A percentile compares a stretch with the other conserved stretches of the same genome.
Evolutionary conservation across 2,888 invertebrate species (phyloP).

Genomic region (Drosophila neoperkinsi): DNA sequence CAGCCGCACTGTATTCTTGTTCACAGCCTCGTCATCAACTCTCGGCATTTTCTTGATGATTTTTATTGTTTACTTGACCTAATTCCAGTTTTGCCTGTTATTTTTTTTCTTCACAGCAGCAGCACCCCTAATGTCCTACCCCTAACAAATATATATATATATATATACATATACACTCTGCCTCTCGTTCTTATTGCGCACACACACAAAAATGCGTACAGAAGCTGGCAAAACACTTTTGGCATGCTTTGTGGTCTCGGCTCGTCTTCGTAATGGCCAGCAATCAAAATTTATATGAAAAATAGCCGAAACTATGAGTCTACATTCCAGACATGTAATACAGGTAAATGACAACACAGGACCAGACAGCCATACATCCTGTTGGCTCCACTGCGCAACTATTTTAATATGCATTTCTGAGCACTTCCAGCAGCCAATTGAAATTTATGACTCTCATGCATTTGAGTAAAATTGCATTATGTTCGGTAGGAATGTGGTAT

Average conservation of each 20-base stretch:
- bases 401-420: constrained; percentile 65
- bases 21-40: constrained; percentile 58
- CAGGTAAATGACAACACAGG: constrained; percentile 36
- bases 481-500: neutral
- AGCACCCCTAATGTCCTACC: constrained; percentile 51
- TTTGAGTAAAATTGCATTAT: constrained; percentile 23
- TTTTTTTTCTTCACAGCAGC: constrained; percentile 2
- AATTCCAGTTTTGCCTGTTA: constrained; percentile 51
- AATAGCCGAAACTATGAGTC: constrained; percentile 47
- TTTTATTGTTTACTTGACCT: constrained; percentile 80
- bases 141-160: neutral
- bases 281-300: constrained; percentile 71
- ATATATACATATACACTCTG: neutral
- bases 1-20: constrained; percentile 35
- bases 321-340: constrained; percentile 27
- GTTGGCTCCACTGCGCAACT: constrained; percentile 45
- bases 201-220: constrained; percentile 66
- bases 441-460: constrained; percentile 36
- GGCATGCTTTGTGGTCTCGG: constrained; percentile 55
- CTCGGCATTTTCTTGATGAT: constrained; percentile 69
- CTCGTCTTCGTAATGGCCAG: constrained; percentile 33
- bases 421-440: constrained; percentile 37
- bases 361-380: neutral
- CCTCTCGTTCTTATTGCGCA: neutral
- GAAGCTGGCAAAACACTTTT: constrained; percentile 55